Conservation (phyloP, 2,113 vertebrate genomes). For the Dromas ardeola region DNA sequence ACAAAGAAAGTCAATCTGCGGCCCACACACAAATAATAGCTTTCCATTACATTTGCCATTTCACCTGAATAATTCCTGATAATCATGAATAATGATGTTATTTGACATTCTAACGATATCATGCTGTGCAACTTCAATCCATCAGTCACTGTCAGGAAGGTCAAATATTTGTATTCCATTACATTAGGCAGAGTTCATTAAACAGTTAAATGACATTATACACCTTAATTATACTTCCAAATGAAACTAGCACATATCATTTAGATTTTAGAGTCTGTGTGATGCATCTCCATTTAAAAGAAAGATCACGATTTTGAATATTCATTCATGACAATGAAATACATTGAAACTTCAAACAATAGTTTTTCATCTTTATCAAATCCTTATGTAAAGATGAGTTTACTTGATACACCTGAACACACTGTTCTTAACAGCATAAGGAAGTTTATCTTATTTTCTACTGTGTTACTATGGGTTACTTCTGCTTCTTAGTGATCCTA, state of each 20-base stretch:
- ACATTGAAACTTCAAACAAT: not conserved
- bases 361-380: not conserved
- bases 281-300: slow-evolving; percentile 52
- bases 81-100: slow-evolving; percentile 90
- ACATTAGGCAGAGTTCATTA: slow-evolving; percentile 75
- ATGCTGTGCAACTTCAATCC: slow-evolving; percentile 77
- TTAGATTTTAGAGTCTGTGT: slow-evolving; percentile 46
- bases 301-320: slow-evolving; percentile 25
- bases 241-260: slow-evolving; percentile 66
- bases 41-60: slow-evolving; percentile 80
- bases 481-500: not conserved
- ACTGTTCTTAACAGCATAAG: not conserved
- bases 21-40: slow-evolving; percentile 75
- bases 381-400: not conserved
- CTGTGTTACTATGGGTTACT: not conserved
- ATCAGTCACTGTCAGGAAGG: slow-evolving; percentile 84
- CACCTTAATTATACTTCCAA: slow-evolving; percentile 73
- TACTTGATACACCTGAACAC: not conserved
- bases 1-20: slow-evolving; percentile 72
- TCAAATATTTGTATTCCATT: slow-evolving; percentile 82
- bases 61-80: slow-evolving; percentile 83
- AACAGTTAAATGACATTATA: slow-evolving; percentile 78
- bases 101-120: slow-evolving; percentile 82
- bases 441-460: not conserved
- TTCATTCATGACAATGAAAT: not conserved